phyloP scores from a whole-genome alignment of 2,113 vertebrate species.

The Eptesicus fuscus region DNA sequence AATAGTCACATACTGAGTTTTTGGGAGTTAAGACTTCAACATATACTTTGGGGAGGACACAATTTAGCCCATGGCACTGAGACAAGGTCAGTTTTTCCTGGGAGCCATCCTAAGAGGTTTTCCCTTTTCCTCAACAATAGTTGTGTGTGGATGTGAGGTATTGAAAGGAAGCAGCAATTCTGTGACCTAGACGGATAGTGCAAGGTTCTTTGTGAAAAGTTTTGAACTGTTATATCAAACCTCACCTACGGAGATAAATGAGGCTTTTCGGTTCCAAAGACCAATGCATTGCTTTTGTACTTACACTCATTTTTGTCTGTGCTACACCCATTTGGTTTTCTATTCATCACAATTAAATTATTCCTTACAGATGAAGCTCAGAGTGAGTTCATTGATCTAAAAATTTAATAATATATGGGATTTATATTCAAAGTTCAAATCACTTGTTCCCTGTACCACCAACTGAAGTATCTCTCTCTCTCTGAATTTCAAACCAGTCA shows the following conservation, averaged over 20 bases:
- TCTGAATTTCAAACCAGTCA: not conserved
- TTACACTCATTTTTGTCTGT: not conserved
- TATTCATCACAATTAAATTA: not conserved
- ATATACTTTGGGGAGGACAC: not conserved
- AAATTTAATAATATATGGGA: not conserved
- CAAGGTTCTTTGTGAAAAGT: not conserved
- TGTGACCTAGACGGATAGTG: not conserved
- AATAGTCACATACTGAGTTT: not conserved
- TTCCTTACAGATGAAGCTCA: slow-evolving; percentile 5
- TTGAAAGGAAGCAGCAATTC: not conserved
- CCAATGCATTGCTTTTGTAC: not conserved
- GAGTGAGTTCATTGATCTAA: slow-evolving; percentile 12
- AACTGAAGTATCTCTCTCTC: not conserved
- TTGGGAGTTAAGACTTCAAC: not conserved
- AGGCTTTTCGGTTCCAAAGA: not conserved
- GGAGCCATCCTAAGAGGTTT: not conserved
- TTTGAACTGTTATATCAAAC: not conserved
- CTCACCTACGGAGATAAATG: not conserved
- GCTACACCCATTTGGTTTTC: not conserved
- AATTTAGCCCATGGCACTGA: not conserved
- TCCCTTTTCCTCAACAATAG: not conserved
- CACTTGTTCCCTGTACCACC: not conserved
- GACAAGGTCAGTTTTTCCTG: not conserved
- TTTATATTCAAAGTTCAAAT: not conserved
- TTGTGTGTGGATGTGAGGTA: not conserved